phyloP scores from a whole-genome alignment of 2,113 vertebrate species.

The Thunnus maccoyii region DNA sequence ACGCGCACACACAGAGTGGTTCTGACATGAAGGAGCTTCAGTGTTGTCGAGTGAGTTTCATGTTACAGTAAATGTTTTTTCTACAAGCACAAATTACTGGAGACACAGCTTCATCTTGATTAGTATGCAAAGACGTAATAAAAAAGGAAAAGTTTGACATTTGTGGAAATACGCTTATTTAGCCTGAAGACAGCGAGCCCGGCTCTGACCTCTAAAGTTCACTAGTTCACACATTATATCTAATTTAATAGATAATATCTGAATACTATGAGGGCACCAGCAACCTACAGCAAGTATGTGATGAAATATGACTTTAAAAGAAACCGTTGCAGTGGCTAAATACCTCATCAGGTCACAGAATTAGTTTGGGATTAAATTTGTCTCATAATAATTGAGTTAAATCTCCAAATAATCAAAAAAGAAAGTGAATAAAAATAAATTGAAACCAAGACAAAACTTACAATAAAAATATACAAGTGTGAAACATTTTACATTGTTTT shows the following conservation, averaged over 20 bases:
- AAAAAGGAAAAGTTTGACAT: constrained; percentile 16
- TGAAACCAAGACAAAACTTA: no score
- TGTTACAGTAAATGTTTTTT: constrained; percentile 49
- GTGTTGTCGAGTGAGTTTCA: constrained; percentile 41
- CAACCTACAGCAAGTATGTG: neutral
- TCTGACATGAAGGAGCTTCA: constrained; percentile 58
- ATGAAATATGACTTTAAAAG: no score
- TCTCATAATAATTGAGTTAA: no score
- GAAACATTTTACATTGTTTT: no score
- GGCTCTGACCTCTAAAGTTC: neutral
- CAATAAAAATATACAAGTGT: no score
- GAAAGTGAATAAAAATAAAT: no score
- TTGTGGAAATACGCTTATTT: neutral
- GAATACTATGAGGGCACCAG: neutral
- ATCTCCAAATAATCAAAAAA: no score
- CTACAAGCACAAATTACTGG: neutral
- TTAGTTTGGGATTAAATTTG: no score
- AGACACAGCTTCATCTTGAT: constrained; percentile 8
- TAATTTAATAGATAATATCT: neutral
- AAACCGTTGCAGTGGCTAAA: no score
- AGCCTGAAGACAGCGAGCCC: neutral
- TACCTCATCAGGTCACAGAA: neutral
- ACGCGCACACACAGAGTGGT: neutral
- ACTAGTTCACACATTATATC: neutral
- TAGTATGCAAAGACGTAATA: neutral